phyloP scores from a whole-genome alignment of 2,797 vertebrate species.

The Poecilia picta region DNA sequence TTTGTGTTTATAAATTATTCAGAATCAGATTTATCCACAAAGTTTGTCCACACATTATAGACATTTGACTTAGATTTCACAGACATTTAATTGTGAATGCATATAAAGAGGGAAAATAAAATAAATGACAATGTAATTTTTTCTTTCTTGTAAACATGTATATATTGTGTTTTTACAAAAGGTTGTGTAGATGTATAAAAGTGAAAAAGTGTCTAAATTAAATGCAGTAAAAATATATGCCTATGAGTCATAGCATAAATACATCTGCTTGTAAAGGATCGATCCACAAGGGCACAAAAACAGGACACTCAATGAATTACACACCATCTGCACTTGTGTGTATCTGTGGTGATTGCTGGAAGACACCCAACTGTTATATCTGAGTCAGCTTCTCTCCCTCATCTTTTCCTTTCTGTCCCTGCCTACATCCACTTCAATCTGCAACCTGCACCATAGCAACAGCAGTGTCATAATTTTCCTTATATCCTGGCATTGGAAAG shows the following conservation, averaged over 20 bases:
- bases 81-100: not conserved
- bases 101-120: not conserved
- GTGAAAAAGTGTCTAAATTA: not conserved
- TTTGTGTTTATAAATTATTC: not conserved
- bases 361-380: constrained; percentile 46
- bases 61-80: not conserved
- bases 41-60: not conserved
- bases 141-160: not conserved
- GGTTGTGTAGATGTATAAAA: not conserved
- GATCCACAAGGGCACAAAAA: constrained; percentile 26
- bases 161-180: not conserved
- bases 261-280: constrained; percentile 29
- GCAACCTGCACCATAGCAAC: constrained; percentile 20
- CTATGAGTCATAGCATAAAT: constrained; percentile 30
- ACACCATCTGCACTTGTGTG: constrained; percentile 25
- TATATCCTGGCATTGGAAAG: constrained; percentile 22
- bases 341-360: constrained; percentile 29
- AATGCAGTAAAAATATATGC: not conserved
- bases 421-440: constrained; percentile 9
- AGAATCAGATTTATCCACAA: not conserved
- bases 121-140: not conserved
- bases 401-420: not conserved
- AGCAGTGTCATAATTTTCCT: constrained; percentile 11
- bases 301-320: constrained; percentile 21
- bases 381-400: constrained; percentile 57